Evolutionary conservation across 2,797 vertebrate genomes (phyloP).

Genomic region (Lycodopsis pacificus): DNA sequence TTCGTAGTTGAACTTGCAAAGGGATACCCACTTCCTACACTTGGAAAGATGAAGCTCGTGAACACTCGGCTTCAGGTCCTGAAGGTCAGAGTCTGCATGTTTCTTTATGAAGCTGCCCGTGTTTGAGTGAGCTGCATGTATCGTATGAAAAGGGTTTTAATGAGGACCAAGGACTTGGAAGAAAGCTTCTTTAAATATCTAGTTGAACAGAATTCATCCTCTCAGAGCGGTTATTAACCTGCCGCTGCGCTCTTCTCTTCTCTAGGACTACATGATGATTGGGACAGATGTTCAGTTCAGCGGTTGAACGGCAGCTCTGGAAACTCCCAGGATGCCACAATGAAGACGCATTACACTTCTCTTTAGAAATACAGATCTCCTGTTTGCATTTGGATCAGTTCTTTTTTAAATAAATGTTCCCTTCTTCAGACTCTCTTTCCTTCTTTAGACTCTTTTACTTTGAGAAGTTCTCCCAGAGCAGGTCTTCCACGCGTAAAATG

Average conservation of each 20-base stretch:
- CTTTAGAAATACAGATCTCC: background rate
- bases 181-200: background rate
- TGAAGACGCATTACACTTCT: background rate
- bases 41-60: constrained; percentile 80
- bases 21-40: constrained; percentile 82
- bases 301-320: constrained; percentile 37
- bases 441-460: background rate
- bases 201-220: background rate
- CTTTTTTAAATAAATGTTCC: background rate
- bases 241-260: background rate
- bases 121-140: rapidly evolving
- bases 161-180: too few relatives aligned
- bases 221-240: constrained; percentile 1
- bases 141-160: background rate
- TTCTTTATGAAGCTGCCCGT: background rate
- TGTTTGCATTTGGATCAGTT: background rate
- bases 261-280: constrained; percentile 81
- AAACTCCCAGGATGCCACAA: background rate
- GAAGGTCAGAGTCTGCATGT: constrained; percentile 70
- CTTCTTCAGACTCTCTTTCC: background rate
- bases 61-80: constrained; percentile 79
- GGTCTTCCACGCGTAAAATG: background rate
- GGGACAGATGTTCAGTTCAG: constrained; percentile 82
- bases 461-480: background rate
- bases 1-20: constrained; percentile 68